These are phyloP conservation scores for Strongylocentrotus purpuratus DNA, from an alignment of 35 echinoderm and acorn worm species.

Conservation along the genomic window DNA sequence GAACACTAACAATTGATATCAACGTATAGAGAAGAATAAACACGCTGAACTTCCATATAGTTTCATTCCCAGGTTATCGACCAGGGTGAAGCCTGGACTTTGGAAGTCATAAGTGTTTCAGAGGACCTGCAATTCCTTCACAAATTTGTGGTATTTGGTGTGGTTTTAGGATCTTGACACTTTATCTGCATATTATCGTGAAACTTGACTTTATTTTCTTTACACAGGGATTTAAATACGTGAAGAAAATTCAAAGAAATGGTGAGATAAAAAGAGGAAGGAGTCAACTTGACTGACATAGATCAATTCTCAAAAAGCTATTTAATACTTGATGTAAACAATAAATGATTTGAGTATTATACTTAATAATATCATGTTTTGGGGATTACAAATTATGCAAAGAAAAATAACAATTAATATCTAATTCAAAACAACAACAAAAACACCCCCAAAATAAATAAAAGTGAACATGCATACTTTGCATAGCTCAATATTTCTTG, in stretches of 20 bases:
- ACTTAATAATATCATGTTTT: no score
- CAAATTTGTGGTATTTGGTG: background rate
- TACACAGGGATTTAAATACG: no score
- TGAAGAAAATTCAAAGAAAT: no score
- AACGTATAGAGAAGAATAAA: background rate
- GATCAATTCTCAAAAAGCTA: no score
- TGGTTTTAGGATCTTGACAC: background rate
- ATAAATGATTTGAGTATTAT: no score
- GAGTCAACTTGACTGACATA: background rate
- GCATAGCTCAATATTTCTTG: no score
- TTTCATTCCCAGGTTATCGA: background rate
- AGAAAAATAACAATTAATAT: no score
- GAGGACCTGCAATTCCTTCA: background rate
- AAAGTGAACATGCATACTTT: no score
- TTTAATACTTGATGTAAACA: no score
- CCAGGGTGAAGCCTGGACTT: background rate
- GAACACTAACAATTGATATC: background rate
- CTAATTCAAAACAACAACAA: no score
- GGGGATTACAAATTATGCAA: no score
- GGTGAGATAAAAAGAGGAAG: background rate
- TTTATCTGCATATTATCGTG: background rate
- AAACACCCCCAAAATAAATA: no score
- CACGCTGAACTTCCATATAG: background rate
- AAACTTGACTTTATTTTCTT: background rate
- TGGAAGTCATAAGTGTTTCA: background rate